Evolutionary conservation across 2,888 invertebrate genomes (phyloP).

Genomic region (Melanostoma scalare): DNA sequence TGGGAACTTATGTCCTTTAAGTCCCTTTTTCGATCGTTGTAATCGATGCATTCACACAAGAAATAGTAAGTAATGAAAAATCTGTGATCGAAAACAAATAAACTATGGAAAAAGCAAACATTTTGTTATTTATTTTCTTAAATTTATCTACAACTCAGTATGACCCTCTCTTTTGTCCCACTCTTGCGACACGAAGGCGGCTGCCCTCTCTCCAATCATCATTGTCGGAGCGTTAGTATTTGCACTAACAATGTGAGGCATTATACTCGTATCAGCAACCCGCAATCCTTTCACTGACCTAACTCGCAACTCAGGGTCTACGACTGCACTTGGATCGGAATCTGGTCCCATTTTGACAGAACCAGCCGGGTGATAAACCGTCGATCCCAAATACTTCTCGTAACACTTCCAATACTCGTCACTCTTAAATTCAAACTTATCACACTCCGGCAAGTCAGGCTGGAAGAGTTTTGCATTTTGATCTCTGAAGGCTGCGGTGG

Average conservation of each 20-base stretch:
- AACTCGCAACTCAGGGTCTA: slow-evolving; percentile 83
- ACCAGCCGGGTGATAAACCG: slow-evolving; percentile 81
- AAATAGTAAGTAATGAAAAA: too few species aligned
- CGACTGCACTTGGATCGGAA: slow-evolving; percentile 82
- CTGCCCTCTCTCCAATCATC: slow-evolving; percentile 93
- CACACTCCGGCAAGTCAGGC: slow-evolving; percentile 76
- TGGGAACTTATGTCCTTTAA: too few species aligned
- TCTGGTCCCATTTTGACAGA: slow-evolving; percentile 87
- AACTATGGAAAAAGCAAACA: too few species aligned
- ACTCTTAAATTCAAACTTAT: slow-evolving; percentile 75
- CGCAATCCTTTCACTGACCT: slow-evolving; percentile 86
- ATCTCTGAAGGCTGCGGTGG: slow-evolving; percentile 81
- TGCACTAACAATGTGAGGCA: slow-evolving; percentile 89
- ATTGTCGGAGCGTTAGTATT: slow-evolving; percentile 93
- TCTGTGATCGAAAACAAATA: too few species aligned
- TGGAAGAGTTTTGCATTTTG: slow-evolving; percentile 78
- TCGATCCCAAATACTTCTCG: slow-evolving; percentile 81
- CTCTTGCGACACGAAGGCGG: slow-evolving; percentile 82
- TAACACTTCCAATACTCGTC: slow-evolving; percentile 86
- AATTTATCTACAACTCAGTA: too few species aligned
- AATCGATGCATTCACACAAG: too few species aligned
- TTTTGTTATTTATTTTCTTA: too few species aligned
- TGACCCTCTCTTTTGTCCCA: too few species aligned
- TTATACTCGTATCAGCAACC: slow-evolving; percentile 92
- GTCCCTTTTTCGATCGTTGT: too few species aligned